Evolutionary conservation across 2,113 vertebrate species (phyloP).

Genomic region (Crotophaga sulcirostris): DNA sequence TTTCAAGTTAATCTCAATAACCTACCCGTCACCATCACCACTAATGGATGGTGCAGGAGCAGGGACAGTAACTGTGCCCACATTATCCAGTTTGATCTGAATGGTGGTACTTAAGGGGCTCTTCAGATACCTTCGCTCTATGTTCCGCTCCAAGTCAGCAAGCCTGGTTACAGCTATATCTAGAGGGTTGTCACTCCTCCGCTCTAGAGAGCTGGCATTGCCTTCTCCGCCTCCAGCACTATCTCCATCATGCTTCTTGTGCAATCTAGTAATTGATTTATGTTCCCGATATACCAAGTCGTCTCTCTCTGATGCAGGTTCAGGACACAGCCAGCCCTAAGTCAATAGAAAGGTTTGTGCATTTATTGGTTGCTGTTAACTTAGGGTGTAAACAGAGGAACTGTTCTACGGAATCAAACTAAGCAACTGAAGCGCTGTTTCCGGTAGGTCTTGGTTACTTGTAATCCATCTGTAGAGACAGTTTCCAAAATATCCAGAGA

Average conservation of each 20-base stretch:
- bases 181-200: conserved; percentile 97
- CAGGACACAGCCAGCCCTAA: conserved; percentile 96
- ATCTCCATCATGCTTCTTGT: conserved; percentile 81
- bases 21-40: conserved; percentile 99
- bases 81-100: conserved; percentile 99
- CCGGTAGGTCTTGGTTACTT: conserved; percentile 51
- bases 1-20: conserved; percentile 94
- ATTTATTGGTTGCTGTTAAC: conserved; percentile 56
- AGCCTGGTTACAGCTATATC: conserved; percentile 99
- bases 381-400: conserved; percentile 43
- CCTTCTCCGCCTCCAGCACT: conserved; percentile 81
- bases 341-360: conserved; percentile 76
- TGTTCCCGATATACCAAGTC: conserved; percentile 98
- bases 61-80: conserved; percentile 99
- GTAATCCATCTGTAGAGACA: conserved; percentile 55
- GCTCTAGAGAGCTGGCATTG: conserved; percentile 85
- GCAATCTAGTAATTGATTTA: conserved; percentile 87
- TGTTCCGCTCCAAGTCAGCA: conserved; percentile 99
- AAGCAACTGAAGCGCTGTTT: conserved; percentile 43
- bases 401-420: conserved; percentile 61
- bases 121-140: conserved; percentile 99
- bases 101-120: conserved; percentile 99
- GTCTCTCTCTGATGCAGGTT: conserved; percentile 95
- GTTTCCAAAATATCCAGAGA: conserved; percentile 68
- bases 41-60: conserved; percentile 99